Evolutionary conservation across 2,797 vertebrate species (phyloP), one percentile per base, ranked within the genome.

Genomic region (Coilia nasus): DNA sequence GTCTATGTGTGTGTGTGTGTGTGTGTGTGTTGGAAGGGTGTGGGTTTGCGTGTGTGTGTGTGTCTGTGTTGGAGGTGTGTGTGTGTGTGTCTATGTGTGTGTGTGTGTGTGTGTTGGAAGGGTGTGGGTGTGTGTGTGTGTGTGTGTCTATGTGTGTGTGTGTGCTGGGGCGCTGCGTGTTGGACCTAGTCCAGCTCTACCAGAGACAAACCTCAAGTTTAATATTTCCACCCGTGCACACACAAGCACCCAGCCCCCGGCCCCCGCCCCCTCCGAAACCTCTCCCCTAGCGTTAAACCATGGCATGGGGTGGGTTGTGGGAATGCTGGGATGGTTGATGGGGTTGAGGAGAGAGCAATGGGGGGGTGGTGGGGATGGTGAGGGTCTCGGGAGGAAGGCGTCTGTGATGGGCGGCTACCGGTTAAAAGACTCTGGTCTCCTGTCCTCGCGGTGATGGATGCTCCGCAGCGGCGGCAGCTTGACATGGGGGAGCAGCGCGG

Each of bases 331-430:
- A 5, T 41, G 35, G 35, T 2, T 2, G 35, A 2, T 2, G 35
- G 35, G 35, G 35, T 41, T 41, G 35, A 5, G 35, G 35, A 41
- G 35, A 41, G 35, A 41, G 35, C 5, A 5, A 41, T 41, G 35
- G 35, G 21, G 25, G 10, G 25, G n/a, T 12, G 60, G 23, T 7
- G 23, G 23, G 1, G 62, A 11, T 2, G 62, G 23, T 2, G 23
- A 25, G 62, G 23, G n/a, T 6, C 10, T 64, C 6, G 23, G 60
- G 60, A 64, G 60, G 23, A 64, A 28, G 11, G 25, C 14, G 35
- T 83, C 59, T 87, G 86, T 87, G 82, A 89, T 83, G 82, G 84
- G 81, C 54, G n/a, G 21, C 46, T 85, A 78, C 86, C 75, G 62
- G 82, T 84, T 41, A 83, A 62, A 88, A 81, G 85, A 64, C 28